A percentile compares a stretch with the other conserved stretches of the same genome.
phyloP scores from a whole-genome alignment of 2,888 invertebrate species.

The Ochropleura plecta region DNA sequence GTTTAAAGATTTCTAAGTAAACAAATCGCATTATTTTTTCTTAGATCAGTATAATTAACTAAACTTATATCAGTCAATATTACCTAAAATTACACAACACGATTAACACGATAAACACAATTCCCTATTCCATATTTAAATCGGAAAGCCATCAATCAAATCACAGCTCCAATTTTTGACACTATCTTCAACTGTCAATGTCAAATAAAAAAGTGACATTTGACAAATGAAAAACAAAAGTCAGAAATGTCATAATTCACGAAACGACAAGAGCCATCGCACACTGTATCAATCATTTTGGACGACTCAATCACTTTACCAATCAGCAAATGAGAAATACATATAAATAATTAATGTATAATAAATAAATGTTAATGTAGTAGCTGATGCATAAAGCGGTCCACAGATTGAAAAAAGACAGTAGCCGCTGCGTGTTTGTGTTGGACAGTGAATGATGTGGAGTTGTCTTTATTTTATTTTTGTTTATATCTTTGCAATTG shows the following conservation, averaged over 20 bases:
- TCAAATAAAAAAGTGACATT: slow-evolving; percentile 21
- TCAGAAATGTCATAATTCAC: slow-evolving; percentile 49
- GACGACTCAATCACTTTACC: slow-evolving; percentile 83
- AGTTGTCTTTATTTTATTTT: slow-evolving; percentile 74
- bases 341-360: slow-evolving; percentile 80
- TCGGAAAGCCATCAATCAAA: slow-evolving; percentile 36
- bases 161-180: slow-evolving; percentile 1
- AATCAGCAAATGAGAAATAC: slow-evolving; percentile 76
- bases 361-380: slow-evolving; percentile 84
- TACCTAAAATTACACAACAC: slow-evolving; percentile 3
- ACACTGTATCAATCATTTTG: slow-evolving; percentile 74
- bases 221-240: slow-evolving; percentile 35
- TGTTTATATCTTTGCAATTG: slow-evolving; percentile 66
- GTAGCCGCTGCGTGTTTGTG: slow-evolving; percentile 84
- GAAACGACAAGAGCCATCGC: slow-evolving; percentile 53
- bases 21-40: not conserved
- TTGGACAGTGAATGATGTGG: slow-evolving; percentile 82
- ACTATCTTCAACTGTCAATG: slow-evolving; percentile 33
- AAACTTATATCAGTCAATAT: not conserved
- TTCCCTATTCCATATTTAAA: slow-evolving; percentile 17
- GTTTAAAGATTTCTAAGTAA: not conserved
- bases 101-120: slow-evolving; percentile 15
- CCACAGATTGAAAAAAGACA: slow-evolving; percentile 80
- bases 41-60: not conserved
- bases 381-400: slow-evolving; percentile 83